Base-by-base conservation (phyloP, 2,888 invertebrate genomes). In the Coenonympha glycerion region DNA sequence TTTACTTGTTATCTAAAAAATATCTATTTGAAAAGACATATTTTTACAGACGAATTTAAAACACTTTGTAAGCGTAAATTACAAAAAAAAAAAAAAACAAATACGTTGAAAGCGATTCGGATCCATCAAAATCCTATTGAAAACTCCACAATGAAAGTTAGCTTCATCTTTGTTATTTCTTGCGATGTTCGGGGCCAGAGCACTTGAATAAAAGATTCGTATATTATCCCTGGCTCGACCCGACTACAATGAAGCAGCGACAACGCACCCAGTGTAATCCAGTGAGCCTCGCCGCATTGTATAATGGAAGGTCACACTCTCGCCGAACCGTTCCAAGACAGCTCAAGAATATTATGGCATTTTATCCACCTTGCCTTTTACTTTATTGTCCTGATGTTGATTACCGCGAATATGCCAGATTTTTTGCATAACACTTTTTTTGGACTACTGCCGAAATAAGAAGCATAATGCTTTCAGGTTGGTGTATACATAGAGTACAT, bases 191-290 rank as follows among this genome's bases (percentile, higher is more conserved):
- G 69, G 74, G 79, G 68, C 75, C 75, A 71, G 69, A 68, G 78
- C 77, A 82, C 79, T 82, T 85, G 85, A 84, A 86, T 85, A 86
- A 86, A 85, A 85, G 81, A 85, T 85, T 80, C 76, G 76, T 76
- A 76, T 79, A 81, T 83, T 80, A 82, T 82, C 73, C 77, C 71
- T 61, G 66, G 64, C 76, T 69, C 66, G 65, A 65, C 63, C 63
- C 54, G 67, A 69, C 66, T 63, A 87, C 84, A 87, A 85, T 84
- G 55, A 78, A 66, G 66, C 67, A 65, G 66, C 76, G 77, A 76
- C 79, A 75, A 79, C 79, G 75, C 76, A 80, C 69, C 73, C 72
- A 69, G 72, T 73, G 74, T 77, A 78, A 78, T 79, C 73, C 79
- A 71, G 76, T 69, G 71, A 75, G 73, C 69, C 73, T 69, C 65